phyloP scores from a whole-genome alignment of 2,797 vertebrate genomes.

The Scyliorhinus canicula region DNA sequence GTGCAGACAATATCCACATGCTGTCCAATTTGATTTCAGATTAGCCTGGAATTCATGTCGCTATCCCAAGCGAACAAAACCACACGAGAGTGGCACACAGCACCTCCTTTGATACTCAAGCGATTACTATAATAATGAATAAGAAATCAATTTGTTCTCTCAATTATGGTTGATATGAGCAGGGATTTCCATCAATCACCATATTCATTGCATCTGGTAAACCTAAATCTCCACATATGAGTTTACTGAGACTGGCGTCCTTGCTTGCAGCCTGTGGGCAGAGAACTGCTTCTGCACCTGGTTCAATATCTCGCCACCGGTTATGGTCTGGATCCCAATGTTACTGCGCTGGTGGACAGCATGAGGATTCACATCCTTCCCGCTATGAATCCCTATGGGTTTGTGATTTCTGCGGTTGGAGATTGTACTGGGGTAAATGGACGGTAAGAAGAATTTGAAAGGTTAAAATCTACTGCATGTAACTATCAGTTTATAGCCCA shows the following conservation, averaged over 20 bases:
- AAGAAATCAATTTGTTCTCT: background rate
- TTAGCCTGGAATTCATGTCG: background rate
- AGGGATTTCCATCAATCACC: background rate
- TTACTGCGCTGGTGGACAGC: background rate
- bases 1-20: background rate
- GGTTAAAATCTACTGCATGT: background rate
- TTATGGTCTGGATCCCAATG: background rate
- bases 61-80: background rate
- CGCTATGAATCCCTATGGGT: background rate
- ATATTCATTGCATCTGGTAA: slow-evolving; percentile 10
- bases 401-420: background rate
- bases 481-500: background rate
- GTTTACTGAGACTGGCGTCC: background rate
- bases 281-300: background rate
- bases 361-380: background rate
- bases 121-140: background rate
- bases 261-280: background rate
- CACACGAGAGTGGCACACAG: background rate
- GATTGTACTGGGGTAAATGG: background rate
- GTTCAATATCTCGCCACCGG: background rate
- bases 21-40: background rate
- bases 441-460: background rate
- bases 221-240: background rate
- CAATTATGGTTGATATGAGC: background rate
- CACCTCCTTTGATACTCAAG: background rate